These are phyloP conservation scores for Adineta ricciae DNA, from an alignment of 2,888 invertebrate genomes.

Conservation along the genomic window DNA sequence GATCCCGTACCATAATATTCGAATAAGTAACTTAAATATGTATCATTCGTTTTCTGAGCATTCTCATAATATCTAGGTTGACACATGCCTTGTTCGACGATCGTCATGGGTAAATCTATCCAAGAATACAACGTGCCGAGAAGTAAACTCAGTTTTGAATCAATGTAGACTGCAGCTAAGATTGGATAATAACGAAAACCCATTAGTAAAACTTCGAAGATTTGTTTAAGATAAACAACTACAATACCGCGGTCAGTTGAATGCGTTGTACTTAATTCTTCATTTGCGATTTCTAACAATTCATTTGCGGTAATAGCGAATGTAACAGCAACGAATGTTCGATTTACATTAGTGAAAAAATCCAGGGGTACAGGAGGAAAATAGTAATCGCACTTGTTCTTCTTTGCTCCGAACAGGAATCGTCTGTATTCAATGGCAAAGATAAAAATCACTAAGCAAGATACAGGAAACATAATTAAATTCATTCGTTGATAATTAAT, in stretches of 20 bases:
- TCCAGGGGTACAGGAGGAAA: too few relatives aligned
- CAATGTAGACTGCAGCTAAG: not conserved
- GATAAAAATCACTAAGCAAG: too few relatives aligned
- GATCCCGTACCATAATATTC: not conserved
- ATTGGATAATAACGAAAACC: conserved; percentile 17
- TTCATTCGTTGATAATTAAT: too few relatives aligned
- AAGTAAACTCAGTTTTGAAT: not conserved
- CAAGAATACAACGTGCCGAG: not conserved
- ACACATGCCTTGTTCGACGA: not conserved
- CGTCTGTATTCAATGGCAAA: too few relatives aligned
- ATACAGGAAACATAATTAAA: too few relatives aligned
- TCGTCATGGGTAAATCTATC: not conserved
- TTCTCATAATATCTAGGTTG: not conserved
- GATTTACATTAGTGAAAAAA: too few relatives aligned
- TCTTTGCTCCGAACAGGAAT: too few relatives aligned
- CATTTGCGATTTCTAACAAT: too few relatives aligned
- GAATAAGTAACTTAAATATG: not conserved
- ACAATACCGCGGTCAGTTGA: not conserved
- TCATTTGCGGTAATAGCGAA: too few relatives aligned
- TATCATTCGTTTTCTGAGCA: not conserved
- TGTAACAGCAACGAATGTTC: too few relatives aligned
- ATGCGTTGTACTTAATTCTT: too few relatives aligned
- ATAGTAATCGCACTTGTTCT: too few relatives aligned
- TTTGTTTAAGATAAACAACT: not conserved
- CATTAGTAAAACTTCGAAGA: not conserved